These are phyloP conservation scores for Harpagifer antarcticus DNA, from an alignment of 2,797 vertebrate genomes.

Conservation along the genomic window DNA sequence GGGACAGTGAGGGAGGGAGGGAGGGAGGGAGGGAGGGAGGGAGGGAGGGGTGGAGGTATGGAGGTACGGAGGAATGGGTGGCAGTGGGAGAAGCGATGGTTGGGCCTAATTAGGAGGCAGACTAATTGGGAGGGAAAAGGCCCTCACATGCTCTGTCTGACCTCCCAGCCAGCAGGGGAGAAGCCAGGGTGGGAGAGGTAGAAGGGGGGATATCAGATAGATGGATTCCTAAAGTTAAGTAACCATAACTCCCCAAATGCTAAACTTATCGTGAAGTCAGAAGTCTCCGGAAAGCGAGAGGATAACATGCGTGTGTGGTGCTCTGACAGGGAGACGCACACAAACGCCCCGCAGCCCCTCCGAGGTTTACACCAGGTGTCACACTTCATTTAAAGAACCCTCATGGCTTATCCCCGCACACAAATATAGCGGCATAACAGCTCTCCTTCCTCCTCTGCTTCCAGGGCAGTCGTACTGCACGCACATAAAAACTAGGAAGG, in stretches of 20 bases:
- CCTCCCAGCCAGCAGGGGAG: slow-evolving; percentile 82
- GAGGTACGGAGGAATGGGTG: slow-evolving; percentile 65
- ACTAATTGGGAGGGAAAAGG: slow-evolving; percentile 86
- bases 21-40: slow-evolving; percentile 1
- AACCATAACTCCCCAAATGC: slow-evolving; percentile 56
- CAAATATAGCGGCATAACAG: slow-evolving; percentile 55
- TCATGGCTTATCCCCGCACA: slow-evolving; percentile 58
- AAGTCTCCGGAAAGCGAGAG: slow-evolving; percentile 48
- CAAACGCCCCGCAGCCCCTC: slow-evolving; percentile 47
- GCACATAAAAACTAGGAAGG: slow-evolving; percentile 66
- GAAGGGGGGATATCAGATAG: slow-evolving; percentile 13
- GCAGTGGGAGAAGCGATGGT: slow-evolving; percentile 63
- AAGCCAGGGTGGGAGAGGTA: slow-evolving; percentile 42
- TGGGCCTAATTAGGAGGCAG: slow-evolving; percentile 83
- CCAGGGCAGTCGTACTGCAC: slow-evolving; percentile 51
- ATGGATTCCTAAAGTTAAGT: slow-evolving; percentile 63
- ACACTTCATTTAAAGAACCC: slow-evolving; percentile 78
- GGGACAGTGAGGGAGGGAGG: slow-evolving; percentile 2
- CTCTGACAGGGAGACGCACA: slow-evolving; percentile 24
- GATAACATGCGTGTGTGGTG: slow-evolving; percentile 29
- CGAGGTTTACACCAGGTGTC: slow-evolving; percentile 81
- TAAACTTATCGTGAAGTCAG: slow-evolving; percentile 43
- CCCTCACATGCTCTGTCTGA: slow-evolving; percentile 85
- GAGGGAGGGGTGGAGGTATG: slow-evolving; percentile 53
- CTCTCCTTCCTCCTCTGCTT: slow-evolving; percentile 52